phyloP scores from a whole-genome alignment of 2,888 invertebrate species.

The Asteroscopus sphinx region DNA sequence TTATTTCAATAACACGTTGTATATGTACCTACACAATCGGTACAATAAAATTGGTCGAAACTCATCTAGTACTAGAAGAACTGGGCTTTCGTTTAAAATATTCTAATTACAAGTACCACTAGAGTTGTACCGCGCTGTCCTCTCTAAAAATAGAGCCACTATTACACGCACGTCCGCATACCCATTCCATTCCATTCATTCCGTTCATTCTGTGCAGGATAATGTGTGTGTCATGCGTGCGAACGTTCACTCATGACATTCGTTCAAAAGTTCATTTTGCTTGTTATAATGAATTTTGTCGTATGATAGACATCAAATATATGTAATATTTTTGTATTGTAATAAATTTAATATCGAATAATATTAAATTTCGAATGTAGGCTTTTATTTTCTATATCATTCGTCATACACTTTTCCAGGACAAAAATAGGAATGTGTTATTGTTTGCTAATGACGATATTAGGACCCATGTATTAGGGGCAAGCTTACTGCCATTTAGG shows the following conservation, averaged over 20 bases:
- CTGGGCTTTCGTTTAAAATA: slow-evolving; percentile 7
- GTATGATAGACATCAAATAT: neutral
- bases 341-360: too few relatives aligned
- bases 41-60: too few relatives aligned
- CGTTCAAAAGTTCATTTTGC: slow-evolving; percentile 10
- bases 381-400: too few relatives aligned
- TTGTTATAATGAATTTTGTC: neutral
- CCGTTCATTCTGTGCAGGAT: slow-evolving; percentile 9
- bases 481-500: too few relatives aligned
- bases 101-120: slow-evolving; percentile 29
- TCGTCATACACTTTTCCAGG: too few relatives aligned
- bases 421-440: too few relatives aligned
- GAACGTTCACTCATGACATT: slow-evolving; percentile 32
- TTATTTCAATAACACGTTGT: too few relatives aligned
- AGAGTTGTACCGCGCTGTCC: slow-evolving; percentile 6
- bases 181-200: slow-evolving; percentile 23
- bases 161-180: slow-evolving; percentile 37
- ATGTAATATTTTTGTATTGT: too few relatives aligned
- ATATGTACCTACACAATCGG: too few relatives aligned
- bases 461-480: too few relatives aligned
- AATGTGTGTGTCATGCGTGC: slow-evolving; percentile 9
- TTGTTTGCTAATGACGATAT: too few relatives aligned
- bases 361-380: too few relatives aligned
- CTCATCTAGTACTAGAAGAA: neutral
- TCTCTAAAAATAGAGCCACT: slow-evolving; percentile 31